These are phyloP conservation scores for Lutraria rhynchaena DNA, from an alignment of 1,140 invertebrate genomes.

Conservation along the genomic window DNA sequence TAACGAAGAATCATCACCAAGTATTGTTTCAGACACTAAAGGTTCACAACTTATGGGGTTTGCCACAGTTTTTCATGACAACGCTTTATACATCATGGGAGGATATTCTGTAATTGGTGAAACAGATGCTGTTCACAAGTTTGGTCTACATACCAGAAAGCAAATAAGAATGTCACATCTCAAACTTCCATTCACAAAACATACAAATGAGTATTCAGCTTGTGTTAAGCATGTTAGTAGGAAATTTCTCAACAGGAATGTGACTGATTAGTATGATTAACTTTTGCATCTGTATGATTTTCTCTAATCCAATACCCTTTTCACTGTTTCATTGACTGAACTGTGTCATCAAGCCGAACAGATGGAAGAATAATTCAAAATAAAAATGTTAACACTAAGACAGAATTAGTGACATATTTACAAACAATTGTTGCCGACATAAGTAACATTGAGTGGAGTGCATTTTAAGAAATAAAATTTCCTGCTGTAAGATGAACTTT, in stretches of 20 bases:
- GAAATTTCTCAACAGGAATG: constrained; percentile 2
- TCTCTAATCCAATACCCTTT: too few relatives aligned
- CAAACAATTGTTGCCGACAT: too few relatives aligned
- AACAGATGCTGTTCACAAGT: constrained; percentile 37
- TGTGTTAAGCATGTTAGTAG: constrained; percentile 27
- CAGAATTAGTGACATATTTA: too few relatives aligned
- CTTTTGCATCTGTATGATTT: too few relatives aligned
- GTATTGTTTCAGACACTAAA: constrained; percentile 11
- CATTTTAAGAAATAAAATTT: too few relatives aligned
- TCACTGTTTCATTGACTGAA: too few relatives aligned
- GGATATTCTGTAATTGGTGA: constrained; percentile 34
- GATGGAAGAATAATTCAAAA: too few relatives aligned
- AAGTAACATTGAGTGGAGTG: too few relatives aligned
- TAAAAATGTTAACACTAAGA: too few relatives aligned
- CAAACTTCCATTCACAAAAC: constrained; percentile 46
- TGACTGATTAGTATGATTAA: too few relatives aligned
- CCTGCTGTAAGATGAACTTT: too few relatives aligned
- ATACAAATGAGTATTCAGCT: constrained; percentile 40
- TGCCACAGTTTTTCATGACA: constrained; percentile 28
- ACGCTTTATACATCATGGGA: constrained; percentile 42
- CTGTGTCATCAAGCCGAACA: too few relatives aligned
- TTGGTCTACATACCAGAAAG: constrained; percentile 35
- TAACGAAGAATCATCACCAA: constrained; percentile 35
- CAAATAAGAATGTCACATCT: not conserved
- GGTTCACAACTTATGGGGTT: constrained; percentile 33